Conservation (phyloP, 2,113 vertebrate species). For the Corythoichthys haematopterus region DNA sequence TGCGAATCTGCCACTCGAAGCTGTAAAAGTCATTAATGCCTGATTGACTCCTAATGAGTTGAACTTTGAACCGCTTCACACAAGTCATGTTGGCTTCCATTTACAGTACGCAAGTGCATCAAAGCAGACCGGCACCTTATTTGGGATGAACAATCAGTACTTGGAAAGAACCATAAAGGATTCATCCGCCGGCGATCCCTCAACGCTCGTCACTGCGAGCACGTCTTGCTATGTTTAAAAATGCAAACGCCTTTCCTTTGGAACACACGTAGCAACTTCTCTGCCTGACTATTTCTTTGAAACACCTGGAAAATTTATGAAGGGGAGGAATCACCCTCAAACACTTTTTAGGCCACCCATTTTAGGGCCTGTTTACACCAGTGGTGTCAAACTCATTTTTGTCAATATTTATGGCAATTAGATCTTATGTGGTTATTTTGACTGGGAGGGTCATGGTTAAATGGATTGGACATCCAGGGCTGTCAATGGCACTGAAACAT, state of each 20-base stretch:
- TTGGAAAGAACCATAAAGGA: not conserved
- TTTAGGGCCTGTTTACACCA: too few species aligned
- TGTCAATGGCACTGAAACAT: too few species aligned
- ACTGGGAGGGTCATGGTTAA: too few species aligned
- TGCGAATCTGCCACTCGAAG: not conserved
- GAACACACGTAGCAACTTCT: not conserved
- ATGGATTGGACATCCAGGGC: too few species aligned
- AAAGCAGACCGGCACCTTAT: not conserved
- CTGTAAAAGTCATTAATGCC: conserved; percentile 6
- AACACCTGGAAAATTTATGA: not conserved
- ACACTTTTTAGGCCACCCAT: too few species aligned
- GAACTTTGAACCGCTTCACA: not conserved
- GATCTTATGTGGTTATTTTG: too few species aligned
- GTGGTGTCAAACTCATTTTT: too few species aligned
- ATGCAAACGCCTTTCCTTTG: conserved; percentile 1
- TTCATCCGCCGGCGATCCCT: not conserved
- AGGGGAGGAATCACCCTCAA: not conserved
- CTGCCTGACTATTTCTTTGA: not conserved
- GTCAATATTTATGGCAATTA: too few species aligned
- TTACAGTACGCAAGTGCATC: not conserved
- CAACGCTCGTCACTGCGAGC: too few species aligned
- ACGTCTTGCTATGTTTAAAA: conserved; percentile 1
- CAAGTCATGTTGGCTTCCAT: not conserved
- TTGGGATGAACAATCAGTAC: not conserved
- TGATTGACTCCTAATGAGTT: conserved; percentile 8